Conservation (phyloP, 2,113 vertebrate species). For the Rallus limicola region DNA sequence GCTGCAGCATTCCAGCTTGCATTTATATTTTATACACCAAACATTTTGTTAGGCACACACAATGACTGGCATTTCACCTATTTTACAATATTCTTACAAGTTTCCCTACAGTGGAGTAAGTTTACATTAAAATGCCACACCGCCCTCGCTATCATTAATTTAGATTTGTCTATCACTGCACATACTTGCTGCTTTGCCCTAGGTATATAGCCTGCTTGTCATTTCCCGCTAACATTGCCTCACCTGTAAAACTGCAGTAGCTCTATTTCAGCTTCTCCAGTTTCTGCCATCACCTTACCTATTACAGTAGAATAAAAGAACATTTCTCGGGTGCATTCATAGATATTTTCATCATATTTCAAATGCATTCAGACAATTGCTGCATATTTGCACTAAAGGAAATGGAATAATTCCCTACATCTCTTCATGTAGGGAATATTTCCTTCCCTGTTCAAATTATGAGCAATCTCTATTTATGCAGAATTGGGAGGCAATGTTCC, state of each 20-base stretch:
- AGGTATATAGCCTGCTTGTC: conserved; percentile 76
- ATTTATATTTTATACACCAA: conserved; percentile 43
- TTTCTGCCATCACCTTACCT: conserved; percentile 45
- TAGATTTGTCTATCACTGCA: conserved; percentile 77
- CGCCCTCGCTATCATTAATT: conserved; percentile 72
- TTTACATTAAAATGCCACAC: conserved; percentile 77
- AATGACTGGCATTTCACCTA: conserved; percentile 1
- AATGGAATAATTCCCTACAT: conserved; percentile 29
- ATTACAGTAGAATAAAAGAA: conserved; percentile 63
- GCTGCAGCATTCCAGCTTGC: conserved; percentile 14
- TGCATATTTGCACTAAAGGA: conserved; percentile 28
- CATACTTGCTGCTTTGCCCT: conserved; percentile 74
- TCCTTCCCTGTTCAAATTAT: conserved; percentile 14
- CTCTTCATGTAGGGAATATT: conserved; percentile 3
- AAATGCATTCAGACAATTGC: conserved; percentile 24
- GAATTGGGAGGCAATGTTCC: conserved; percentile 1
- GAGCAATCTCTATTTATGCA: background rate
- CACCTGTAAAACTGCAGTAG: conserved; percentile 73
- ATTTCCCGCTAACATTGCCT: conserved; percentile 61
- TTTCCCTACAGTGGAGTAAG: conserved; percentile 40
- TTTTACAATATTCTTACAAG: conserved; percentile 46
- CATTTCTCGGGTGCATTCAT: conserved; percentile 37
- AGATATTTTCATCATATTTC: conserved; percentile 63
- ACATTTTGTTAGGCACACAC: background rate
- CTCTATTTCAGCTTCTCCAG: conserved; percentile 52